Conservation (phyloP, 2,113 vertebrate genomes). For the Platysteira castanea region DNA sequence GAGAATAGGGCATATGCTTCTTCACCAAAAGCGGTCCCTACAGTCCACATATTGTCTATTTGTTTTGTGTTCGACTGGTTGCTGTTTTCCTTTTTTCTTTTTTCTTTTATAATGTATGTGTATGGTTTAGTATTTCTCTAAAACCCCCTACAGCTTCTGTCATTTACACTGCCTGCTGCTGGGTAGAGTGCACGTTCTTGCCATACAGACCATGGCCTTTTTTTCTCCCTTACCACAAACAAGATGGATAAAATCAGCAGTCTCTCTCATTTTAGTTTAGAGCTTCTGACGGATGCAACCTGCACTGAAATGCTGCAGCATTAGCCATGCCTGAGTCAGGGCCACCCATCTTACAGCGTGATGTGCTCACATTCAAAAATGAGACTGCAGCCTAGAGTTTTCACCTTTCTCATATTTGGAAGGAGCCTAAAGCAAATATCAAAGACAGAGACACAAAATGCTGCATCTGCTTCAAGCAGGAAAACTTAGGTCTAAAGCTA, state of each 20-base stretch:
- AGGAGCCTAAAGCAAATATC: background rate
- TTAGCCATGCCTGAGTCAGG: background rate
- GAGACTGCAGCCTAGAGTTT: background rate
- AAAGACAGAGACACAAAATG: background rate
- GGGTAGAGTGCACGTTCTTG: background rate
- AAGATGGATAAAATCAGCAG: background rate
- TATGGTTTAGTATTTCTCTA: background rate
- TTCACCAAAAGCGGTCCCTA: background rate
- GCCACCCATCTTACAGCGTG: rapidly evolving
- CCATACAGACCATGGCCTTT: background rate
- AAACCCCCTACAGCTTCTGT: background rate
- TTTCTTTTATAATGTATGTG: too few species aligned
- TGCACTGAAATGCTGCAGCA: background rate
- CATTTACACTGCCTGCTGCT: background rate
- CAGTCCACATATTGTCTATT: background rate
- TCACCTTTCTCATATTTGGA: background rate
- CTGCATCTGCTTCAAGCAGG: background rate
- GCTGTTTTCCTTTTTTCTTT: background rate
- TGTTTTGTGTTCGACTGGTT: background rate
- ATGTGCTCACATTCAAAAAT: background rate
- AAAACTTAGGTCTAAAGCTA: background rate
- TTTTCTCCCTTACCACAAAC: background rate
- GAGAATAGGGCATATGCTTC: background rate
- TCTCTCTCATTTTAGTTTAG: background rate
- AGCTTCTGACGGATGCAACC: background rate